Evolutionary conservation across 2,888 invertebrate species (phyloP).

Genomic region (Blastobasis lacticolella): DNA sequence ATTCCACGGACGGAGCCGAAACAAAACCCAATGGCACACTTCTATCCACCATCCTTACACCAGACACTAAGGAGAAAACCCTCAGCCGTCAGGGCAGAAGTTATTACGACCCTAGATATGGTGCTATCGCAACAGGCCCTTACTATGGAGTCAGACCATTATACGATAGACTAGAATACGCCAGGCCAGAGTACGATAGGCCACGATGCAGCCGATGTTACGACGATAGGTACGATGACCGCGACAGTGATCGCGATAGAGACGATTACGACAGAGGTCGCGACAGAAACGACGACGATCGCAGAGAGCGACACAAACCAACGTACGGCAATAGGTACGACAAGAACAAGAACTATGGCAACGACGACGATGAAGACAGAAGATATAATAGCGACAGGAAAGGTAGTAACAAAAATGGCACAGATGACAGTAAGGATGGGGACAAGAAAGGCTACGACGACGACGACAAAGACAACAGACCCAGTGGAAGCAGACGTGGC

Average conservation of each 20-base stretch:
- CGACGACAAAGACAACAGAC: conserved; percentile 15
- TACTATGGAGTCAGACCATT: conserved; percentile 29
- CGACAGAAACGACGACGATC: conserved; percentile 36
- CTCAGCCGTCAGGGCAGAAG: conserved; percentile 50
- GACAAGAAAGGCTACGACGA: conserved; percentile 30
- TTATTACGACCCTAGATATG: conserved; percentile 52
- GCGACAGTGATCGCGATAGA: conserved; percentile 10
- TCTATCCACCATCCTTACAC: conserved; percentile 38
- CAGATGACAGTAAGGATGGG: conserved; percentile 41
- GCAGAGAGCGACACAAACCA: conserved; percentile 38
- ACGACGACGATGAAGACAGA: conserved; percentile 28
- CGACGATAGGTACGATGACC: conserved; percentile 29
- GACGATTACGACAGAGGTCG: conserved; percentile 34
- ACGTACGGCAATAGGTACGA: conserved; percentile 52
- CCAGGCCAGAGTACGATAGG: conserved; percentile 32
- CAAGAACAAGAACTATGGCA: conserved; percentile 30
- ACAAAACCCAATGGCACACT: conserved; percentile 38
- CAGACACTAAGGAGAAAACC: conserved; percentile 24
- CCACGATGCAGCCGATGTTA: conserved; percentile 49
- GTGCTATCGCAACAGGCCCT: too few species aligned
- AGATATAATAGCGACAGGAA: conserved; percentile 29
- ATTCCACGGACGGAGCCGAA: conserved; percentile 20
- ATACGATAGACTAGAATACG: conserved; percentile 40
- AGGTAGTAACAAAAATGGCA: conserved; percentile 40
- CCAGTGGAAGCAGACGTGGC: conserved; percentile 30